phyloP scores from a whole-genome alignment of 2,113 vertebrate species.

The Xenopus laevis region DNA sequence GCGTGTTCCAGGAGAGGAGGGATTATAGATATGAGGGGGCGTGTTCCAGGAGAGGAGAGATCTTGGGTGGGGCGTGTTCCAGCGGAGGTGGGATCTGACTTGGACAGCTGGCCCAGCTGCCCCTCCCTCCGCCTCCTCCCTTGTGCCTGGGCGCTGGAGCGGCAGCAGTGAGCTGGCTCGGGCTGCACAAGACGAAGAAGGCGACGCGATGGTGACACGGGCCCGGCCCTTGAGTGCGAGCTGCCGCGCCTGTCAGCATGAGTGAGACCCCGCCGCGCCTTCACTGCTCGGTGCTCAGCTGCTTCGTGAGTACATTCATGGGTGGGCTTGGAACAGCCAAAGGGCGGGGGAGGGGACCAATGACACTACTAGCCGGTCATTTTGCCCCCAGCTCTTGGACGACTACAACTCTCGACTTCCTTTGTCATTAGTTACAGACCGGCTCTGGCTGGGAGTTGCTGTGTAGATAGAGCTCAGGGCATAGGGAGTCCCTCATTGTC shows the following conservation, averaged over 20 bases:
- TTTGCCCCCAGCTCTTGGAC: no score
- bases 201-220: conserved; percentile 70
- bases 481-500: no score
- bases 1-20: conserved; percentile 26
- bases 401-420: no score
- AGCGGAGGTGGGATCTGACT: conserved; percentile 37
- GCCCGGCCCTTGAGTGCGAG: conserved; percentile 56
- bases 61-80: conserved; percentile 9
- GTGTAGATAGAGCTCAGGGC: no score
- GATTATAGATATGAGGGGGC: conserved; percentile 24
- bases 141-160: conserved; percentile 20
- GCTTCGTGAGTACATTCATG: conserved; percentile 84
- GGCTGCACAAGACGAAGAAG: conserved; percentile 43
- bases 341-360: neutral
- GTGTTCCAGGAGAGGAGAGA: conserved; percentile 27
- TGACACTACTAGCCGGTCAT: neutral
- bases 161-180: conserved; percentile 42
- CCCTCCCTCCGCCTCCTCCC: conserved; percentile 3
- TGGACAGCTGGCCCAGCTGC: conserved; percentile 22
- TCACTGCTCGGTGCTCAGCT: conserved; percentile 98
- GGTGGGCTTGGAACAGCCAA: neutral
- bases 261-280: conserved; percentile 86
- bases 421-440: no score
- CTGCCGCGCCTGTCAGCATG: conserved; percentile 72
- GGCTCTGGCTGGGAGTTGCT: no score